Conservation (phyloP, 2,797 vertebrate species). For the Diceros bicornis region DNA sequence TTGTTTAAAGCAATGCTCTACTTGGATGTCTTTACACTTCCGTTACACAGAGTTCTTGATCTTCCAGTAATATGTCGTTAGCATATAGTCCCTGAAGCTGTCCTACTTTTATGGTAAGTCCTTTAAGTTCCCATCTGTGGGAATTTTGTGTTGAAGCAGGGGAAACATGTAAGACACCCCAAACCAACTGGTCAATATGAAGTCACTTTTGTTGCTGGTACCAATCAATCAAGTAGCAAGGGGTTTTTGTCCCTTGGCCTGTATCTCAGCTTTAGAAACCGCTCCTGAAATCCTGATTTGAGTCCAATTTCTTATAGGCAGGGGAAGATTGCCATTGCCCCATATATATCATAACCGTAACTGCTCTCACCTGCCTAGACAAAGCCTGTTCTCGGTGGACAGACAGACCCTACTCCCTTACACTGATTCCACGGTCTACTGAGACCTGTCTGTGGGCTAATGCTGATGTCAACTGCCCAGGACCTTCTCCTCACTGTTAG, state of each 20-base stretch:
- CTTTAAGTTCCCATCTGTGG: neutral
- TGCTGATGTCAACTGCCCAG: neutral
- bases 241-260: neutral
- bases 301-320: neutral
- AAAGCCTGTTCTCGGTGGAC: neutral
- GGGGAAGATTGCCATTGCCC: neutral
- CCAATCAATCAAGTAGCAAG: neutral
- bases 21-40: neutral
- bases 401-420: neutral
- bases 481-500: neutral
- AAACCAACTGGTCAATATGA: neutral
- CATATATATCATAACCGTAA: neutral
- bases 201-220: conserved; percentile 28
- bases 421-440: neutral
- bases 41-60: neutral
- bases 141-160: neutral
- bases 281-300: neutral
- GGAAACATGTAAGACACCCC: neutral
- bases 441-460: neutral
- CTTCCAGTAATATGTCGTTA: neutral
- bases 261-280: neutral
- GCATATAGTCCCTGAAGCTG: neutral
- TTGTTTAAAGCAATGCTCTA: conserved; percentile 12
- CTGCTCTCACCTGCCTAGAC: neutral
- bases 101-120: neutral